Percentiles rank a stretch among this genome's conserved stretches.
Evolutionary conservation across 2,113 vertebrate genomes (phyloP).

Genomic region (Psephotus haematonotus): DNA sequence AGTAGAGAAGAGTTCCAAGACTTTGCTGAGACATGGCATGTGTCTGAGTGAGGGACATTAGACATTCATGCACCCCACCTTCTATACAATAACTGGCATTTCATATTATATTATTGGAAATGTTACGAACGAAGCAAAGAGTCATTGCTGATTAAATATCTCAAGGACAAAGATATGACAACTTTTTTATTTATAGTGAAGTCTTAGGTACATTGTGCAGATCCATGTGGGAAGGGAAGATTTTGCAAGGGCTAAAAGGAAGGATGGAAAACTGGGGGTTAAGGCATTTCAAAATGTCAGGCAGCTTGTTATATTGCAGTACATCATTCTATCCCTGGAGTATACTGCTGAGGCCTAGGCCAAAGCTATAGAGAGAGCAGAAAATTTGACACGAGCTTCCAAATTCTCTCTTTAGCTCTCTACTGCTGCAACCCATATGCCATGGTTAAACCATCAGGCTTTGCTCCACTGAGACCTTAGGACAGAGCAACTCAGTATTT

Average conservation of each 20-base stretch:
- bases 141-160: constrained; percentile 76
- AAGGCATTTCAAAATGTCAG: constrained; percentile 70
- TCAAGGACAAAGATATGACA: constrained; percentile 71
- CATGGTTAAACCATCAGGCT: constrained; percentile 57
- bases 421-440: constrained; percentile 54
- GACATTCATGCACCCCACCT: not conserved
- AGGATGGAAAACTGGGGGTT: constrained; percentile 45
- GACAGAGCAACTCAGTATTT: constrained; percentile 48
- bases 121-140: constrained; percentile 54
- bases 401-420: constrained; percentile 54
- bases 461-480: constrained; percentile 33
- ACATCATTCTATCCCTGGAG: constrained; percentile 71
- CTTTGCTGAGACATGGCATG: not conserved
- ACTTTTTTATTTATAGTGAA: constrained; percentile 28
- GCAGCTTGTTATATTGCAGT: constrained; percentile 72
- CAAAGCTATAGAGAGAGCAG: constrained; percentile 39
- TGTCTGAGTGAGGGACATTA: not conserved
- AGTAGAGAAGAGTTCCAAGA: not conserved
- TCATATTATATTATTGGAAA: not conserved
- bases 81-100: not conserved
- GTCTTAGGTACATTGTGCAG: not conserved
- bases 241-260: constrained; percentile 22
- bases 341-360: constrained; percentile 22
- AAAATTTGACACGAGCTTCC: constrained; percentile 62
- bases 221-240: not conserved